phyloP scores from a whole-genome alignment of 2,888 invertebrate genomes.

The Syritta pipiens region DNA sequence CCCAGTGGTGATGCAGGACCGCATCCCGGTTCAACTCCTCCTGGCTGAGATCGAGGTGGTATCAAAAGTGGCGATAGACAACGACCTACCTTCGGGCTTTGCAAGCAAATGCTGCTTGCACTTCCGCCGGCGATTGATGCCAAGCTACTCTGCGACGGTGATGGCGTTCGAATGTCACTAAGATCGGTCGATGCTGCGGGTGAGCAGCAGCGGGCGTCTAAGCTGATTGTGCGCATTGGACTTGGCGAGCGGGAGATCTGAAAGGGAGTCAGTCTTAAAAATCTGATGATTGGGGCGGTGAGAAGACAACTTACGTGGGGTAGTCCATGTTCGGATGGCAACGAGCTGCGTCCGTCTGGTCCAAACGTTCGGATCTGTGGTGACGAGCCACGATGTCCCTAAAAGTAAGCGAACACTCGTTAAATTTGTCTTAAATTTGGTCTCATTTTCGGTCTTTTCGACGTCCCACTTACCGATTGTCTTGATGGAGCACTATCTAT shows the following conservation, averaged over 20 bases:
- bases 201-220: conserved; percentile 86
- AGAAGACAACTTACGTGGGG: conserved; percentile 65
- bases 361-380: conserved; percentile 91
- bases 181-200: conserved; percentile 79
- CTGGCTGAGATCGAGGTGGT: conserved; percentile 84
- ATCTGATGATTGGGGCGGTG: neutral
- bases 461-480: conserved; percentile 78
- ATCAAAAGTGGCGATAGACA: conserved; percentile 89
- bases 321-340: conserved; percentile 75
- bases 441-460: neutral
- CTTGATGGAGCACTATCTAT: conserved; percentile 87
- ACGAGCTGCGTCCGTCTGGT: conserved; percentile 86
- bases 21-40: conserved; percentile 76
- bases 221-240: conserved; percentile 87
- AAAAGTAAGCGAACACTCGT: conserved; percentile 52
- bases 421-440: neutral
- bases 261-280: neutral
- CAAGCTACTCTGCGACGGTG: conserved; percentile 86
- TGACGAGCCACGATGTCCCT: conserved; percentile 89
- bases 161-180: conserved; percentile 81
- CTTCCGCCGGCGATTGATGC: conserved; percentile 82
- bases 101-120: conserved; percentile 73
- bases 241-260: conserved; percentile 86
- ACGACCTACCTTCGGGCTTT: conserved; percentile 79
- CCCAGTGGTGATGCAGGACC: conserved; percentile 84